Conservation (phyloP, 2,797 vertebrate genomes). For the Anguilla marmorata region DNA sequence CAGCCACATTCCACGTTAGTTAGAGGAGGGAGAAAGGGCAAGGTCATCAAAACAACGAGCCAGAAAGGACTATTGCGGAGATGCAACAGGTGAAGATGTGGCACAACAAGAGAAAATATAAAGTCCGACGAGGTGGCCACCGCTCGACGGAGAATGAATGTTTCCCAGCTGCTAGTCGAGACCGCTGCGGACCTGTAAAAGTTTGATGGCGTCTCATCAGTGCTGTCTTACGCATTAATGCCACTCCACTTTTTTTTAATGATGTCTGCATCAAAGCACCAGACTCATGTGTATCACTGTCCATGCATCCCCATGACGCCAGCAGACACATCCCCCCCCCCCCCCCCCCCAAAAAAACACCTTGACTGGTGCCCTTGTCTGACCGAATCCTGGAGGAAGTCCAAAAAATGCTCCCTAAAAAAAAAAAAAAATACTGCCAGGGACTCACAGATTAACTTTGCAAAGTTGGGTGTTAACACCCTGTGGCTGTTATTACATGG, state of each 20-base stretch:
- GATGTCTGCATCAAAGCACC: neutral
- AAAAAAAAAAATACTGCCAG: neutral
- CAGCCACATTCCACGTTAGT: neutral
- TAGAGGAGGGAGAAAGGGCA: neutral
- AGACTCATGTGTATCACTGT: neutral
- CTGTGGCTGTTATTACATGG: neutral
- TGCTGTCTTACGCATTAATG: neutral
- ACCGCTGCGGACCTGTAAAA: neutral
- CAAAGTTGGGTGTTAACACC: neutral
- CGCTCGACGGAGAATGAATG: neutral
- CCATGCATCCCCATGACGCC: neutral
- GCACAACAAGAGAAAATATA: neutral
- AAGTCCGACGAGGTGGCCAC: neutral
- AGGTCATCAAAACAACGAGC: neutral
- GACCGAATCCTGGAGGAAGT: neutral
- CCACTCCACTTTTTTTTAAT: neutral
- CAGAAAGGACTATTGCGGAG: neutral
- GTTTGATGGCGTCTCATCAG: conserved; percentile 20
- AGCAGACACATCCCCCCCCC: neutral
- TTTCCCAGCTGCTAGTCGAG: neutral
- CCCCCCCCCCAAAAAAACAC: neutral
- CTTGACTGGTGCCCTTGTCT: neutral
- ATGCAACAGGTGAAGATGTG: neutral
- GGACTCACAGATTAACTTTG: neutral
- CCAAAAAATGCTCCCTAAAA: neutral